Conservation (phyloP, 2,113 vertebrate species). For the Laterallus jamaicensis region DNA sequence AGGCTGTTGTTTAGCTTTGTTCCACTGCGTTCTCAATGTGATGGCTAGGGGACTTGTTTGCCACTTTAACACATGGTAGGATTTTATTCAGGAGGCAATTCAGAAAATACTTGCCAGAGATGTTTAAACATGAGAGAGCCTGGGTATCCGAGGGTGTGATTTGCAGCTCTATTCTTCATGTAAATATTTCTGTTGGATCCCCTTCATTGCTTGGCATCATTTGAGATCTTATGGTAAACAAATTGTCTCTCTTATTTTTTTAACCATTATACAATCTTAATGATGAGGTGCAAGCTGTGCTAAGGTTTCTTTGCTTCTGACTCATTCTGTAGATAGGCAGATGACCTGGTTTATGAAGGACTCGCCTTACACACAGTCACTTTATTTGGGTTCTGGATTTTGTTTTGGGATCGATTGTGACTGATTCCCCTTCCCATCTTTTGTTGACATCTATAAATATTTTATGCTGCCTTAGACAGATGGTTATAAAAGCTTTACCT, state of each 20-base stretch:
- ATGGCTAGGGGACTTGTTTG: background rate
- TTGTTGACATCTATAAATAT: background rate
- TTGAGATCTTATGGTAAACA: background rate
- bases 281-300: background rate
- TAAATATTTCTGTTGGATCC: background rate
- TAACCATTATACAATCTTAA: background rate
- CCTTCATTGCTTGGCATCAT: background rate
- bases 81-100: background rate
- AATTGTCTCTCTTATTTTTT: background rate
- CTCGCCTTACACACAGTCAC: fast-evolving
- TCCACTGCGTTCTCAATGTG: background rate
- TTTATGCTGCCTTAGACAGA: background rate
- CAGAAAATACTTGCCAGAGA: background rate
- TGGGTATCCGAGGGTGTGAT: background rate
- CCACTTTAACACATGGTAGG: background rate
- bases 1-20: background rate
- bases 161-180: background rate
- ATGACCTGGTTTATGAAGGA: background rate
- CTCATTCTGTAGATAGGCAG: background rate
- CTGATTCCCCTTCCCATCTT: background rate
- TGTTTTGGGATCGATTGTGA: background rate
- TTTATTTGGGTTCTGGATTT: background rate
- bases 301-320: background rate
- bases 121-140: background rate
- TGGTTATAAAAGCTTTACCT: background rate